A percentile compares a stretch with the other conserved stretches of the same genome.
These are phyloP conservation scores for Xyrichtys novacula DNA, from an alignment of 2,797 vertebrate genomes.

Conservation along the genomic window DNA sequence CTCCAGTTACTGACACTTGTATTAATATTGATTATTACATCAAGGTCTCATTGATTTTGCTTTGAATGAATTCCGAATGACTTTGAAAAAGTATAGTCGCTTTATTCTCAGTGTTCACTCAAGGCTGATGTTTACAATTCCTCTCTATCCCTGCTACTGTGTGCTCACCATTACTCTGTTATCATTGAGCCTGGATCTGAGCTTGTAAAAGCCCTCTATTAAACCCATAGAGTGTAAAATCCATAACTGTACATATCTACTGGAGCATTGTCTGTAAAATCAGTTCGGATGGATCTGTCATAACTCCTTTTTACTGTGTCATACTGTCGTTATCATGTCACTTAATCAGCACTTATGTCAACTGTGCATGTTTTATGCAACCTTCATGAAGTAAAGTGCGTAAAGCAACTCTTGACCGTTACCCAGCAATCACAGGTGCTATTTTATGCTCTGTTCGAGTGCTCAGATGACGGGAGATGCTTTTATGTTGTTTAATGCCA, in stretches of 20 bases:
- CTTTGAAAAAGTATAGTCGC: constrained; percentile 54
- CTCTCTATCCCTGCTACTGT: constrained; percentile 41
- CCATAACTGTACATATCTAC: constrained; percentile 49
- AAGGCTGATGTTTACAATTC: constrained; percentile 58
- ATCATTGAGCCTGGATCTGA: constrained; percentile 58
- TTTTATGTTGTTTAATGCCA: neutral
- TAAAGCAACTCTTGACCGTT: constrained; percentile 63
- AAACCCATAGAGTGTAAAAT: constrained; percentile 61
- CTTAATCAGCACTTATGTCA: constrained; percentile 55
- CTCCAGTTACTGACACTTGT: constrained; percentile 22
- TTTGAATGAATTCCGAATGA: constrained; percentile 48
- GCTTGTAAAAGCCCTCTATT: constrained; percentile 64
- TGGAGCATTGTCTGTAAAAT: constrained; percentile 47
- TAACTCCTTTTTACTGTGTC: constrained; percentile 51
- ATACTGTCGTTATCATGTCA: constrained; percentile 54
- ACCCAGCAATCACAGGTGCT: constrained; percentile 42
- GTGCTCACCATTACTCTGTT: constrained; percentile 57
- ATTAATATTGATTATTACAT: constrained; percentile 55
- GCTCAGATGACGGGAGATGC: neutral
- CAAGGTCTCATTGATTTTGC: constrained; percentile 41
- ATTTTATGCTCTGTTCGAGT: constrained; percentile 25
- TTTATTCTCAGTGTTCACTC: constrained; percentile 45
- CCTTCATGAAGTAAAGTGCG: constrained; percentile 57
- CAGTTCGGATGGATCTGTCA: constrained; percentile 22
- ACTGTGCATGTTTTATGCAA: constrained; percentile 48